Base-by-base conservation (phyloP, 30 jellyfish, hydroid and myxozoan species). In the Pseudorhiza aurosa region DNA sequence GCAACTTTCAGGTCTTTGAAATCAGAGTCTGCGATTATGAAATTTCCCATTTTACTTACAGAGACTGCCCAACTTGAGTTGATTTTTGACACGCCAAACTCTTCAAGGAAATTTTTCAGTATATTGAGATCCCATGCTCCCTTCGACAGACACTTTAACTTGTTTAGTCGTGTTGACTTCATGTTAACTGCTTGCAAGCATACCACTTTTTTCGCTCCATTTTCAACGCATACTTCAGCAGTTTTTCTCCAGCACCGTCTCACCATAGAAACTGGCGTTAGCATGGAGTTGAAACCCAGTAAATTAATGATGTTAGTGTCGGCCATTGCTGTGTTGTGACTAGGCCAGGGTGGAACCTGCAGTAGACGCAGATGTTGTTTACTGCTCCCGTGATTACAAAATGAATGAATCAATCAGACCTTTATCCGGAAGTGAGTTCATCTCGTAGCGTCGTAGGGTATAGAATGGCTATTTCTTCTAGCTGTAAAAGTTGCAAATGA, bases 11-110 rank as follows among this genome's bases (percentile, higher is more conserved):
- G 19, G 64, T 57, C 70, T 36, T 75, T 75, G 21, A 75, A 75
- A 44, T 75, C 87, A 3, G 39, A 36, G 32, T 65, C 87, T n/a
- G 87, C 87, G 29, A 68, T 57, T 7, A 75, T 75, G 18, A 75
- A 75, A 5, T 30, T 58, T n/a, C 87, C 87, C 25, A 75, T n/a
- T 14, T 75, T 30, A 9, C 40, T 39, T 8, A 49, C 75, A 12
- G 25, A 8, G 1, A 75, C 69, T 55, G 87, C 36, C 87, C 87
- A 75, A 37, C 22, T 37, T 22, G 87, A 19, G 10, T 15, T 44
- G 19, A 9, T 27, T 37, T 21, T 35, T 57, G 65, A 25, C 4
- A 6, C 50, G 36, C 39, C 70, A 12, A 32, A 14, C 31, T 55
- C 51, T 8, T 44, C 59, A 30, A 53, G 33, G 40, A 56, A 75